Base-by-base conservation (phyloP, 1,140 invertebrate species). In the Steinernema khuongi region DNA sequence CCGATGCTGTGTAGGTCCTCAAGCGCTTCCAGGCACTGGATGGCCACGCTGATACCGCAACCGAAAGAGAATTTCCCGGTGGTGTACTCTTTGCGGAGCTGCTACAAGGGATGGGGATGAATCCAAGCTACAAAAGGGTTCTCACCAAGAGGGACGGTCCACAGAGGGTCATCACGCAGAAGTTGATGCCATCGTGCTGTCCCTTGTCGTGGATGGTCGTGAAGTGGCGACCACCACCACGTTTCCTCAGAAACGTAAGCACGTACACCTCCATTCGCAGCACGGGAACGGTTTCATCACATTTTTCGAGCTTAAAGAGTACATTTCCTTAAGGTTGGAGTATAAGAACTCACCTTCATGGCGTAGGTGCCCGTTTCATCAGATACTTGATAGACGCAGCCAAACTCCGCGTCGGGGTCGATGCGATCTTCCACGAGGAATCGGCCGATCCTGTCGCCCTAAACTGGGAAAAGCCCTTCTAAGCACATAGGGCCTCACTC, bases 1-100 rank as follows among this genome's bases (percentile, higher is more conserved):
- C 75, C 72, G 1, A 76, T 17, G 66, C 72, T 73, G 70, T 75
- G 74, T 29, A 75, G 74, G 17, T 75, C 74, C 28, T 75, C 74
- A 7, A 75, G 66, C 28, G 70, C 74, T 18, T 75, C 67, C 26
- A 75, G 60, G 68, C 74, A 75, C 32, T 75, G 74, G 31, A 60
- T 60, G n/a, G 41, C 60, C 19, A 75, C 70, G 68, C 70, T 72
- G 18, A 75, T 28, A 14, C 74, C 74, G 36, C 74, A 75, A 14
- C 66, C 70, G 4, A 70, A 30, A 4, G 74, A 41, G 17, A 75
- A 71, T 50, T 75, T 75, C 26, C 74, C 74, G 0, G 32, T 31
- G 18, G 70, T 41, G 41, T 60, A 50, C 11, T 41, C 28, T 36
- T 75, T 75, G 1, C 74, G 50, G 19, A 75, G 70, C 31, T 36